Conservation (phyloP, 2,113 vertebrate species). For the Ia io region DNA sequence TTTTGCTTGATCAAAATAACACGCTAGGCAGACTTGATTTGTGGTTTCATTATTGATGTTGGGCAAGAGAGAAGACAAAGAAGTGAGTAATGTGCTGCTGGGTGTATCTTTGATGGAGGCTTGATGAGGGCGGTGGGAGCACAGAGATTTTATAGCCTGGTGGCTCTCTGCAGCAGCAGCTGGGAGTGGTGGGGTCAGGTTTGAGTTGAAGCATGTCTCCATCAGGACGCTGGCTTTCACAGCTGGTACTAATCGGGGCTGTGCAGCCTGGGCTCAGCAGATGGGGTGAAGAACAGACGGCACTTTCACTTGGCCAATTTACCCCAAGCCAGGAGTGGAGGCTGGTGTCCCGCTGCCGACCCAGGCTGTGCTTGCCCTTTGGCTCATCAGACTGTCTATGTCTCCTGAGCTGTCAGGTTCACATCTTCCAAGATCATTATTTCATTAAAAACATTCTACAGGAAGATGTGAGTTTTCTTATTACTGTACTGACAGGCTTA, state of each 20-base stretch:
- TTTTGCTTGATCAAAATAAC: background rate
- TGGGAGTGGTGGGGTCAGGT: background rate
- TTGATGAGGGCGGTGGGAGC: background rate
- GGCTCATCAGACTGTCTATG: constrained; percentile 33
- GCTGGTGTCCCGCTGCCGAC: background rate
- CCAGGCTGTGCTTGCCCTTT: background rate
- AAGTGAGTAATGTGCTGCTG: background rate
- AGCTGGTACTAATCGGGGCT: background rate
- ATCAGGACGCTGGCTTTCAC: background rate
- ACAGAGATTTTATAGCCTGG: background rate
- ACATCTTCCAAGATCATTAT: constrained; percentile 39
- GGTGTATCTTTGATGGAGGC: constrained; percentile 45
- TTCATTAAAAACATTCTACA: constrained; percentile 34
- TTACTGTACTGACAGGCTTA: background rate
- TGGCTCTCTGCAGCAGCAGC: background rate
- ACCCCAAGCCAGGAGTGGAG: background rate
- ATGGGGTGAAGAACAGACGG: fast-evolving
- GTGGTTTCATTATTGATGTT: constrained; percentile 33
- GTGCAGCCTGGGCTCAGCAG: background rate
- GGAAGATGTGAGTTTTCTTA: constrained; percentile 13
- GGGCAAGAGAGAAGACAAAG: background rate
- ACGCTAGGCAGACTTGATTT: background rate
- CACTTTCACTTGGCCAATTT: background rate
- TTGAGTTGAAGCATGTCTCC: background rate
- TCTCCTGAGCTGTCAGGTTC: constrained; percentile 1